These are phyloP conservation scores for Chascanopsetta lugubris DNA, from an alignment of 2,113 vertebrate genomes.

Conservation along the genomic window DNA sequence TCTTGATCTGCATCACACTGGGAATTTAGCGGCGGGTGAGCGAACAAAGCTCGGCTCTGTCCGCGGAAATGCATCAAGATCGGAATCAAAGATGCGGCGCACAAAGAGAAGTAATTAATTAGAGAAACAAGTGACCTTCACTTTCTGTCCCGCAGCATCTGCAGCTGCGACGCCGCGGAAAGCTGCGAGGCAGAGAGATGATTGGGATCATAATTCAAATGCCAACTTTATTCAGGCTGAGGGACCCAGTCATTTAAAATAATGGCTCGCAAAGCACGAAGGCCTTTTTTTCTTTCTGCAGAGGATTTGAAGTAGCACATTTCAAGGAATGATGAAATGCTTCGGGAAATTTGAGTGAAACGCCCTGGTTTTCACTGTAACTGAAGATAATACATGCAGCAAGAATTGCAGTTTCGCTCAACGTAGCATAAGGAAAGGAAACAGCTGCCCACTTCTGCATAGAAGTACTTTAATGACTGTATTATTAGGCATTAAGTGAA, in stretches of 20 bases:
- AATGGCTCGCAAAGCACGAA: conserved; percentile 4
- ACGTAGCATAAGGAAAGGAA: too few species aligned
- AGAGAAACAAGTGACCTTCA: conserved; percentile 69
- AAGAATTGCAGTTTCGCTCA: too few species aligned
- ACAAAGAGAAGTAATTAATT: conserved; percentile 66
- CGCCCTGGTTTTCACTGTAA: too few species aligned
- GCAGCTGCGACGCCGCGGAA: conserved; percentile 40
- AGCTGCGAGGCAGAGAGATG: conserved; percentile 54
- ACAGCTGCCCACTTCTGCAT: too few species aligned
- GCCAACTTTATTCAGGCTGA: conserved; percentile 26
- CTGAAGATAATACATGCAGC: too few species aligned
- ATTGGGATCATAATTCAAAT: conserved; percentile 67
- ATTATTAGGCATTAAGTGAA: too few species aligned
- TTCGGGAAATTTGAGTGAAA: background rate
- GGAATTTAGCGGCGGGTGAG: conserved; percentile 19
- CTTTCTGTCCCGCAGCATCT: conserved; percentile 46
- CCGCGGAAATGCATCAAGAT: conserved; percentile 27
- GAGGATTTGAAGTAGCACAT: too few species aligned
- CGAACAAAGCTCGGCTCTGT: conserved; percentile 40
- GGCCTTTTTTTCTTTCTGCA: too few species aligned
- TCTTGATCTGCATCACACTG: conserved; percentile 42
- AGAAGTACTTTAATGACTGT: too few species aligned
- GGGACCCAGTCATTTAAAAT: conserved; percentile 23
- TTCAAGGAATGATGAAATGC: background rate
- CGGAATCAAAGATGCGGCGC: conserved; percentile 43